Conservation (phyloP, 2,888 invertebrate species). For the Harpalus rubripes region DNA sequence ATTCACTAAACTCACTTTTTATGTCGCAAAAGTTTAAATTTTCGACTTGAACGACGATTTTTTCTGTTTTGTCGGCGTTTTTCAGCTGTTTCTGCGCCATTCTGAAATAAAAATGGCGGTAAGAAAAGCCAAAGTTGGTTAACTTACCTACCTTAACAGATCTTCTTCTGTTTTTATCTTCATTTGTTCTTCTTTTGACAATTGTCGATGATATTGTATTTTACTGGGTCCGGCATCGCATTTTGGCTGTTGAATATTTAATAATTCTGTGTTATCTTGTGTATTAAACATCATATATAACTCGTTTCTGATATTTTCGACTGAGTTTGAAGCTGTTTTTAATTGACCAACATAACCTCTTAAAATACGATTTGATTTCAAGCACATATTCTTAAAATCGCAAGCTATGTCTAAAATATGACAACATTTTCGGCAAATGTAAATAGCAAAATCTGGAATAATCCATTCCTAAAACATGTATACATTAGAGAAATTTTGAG, state of each 20-base stretch:
- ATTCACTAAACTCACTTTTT: slow-evolving; percentile 43
- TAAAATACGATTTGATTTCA: slow-evolving; percentile 24
- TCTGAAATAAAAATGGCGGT: too few species aligned
- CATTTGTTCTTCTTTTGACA: background rate
- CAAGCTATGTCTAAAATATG: slow-evolving; percentile 45
- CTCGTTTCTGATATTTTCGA: slow-evolving; percentile 43
- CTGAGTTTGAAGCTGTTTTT: slow-evolving; percentile 40
- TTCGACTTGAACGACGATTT: slow-evolving; percentile 33
- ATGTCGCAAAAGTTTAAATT: slow-evolving; percentile 17
- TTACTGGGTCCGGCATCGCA: slow-evolving; percentile 1
- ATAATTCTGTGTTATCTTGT: too few species aligned
- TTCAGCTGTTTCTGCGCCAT: too few species aligned
- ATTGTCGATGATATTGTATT: too few species aligned
- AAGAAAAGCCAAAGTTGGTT: too few species aligned
- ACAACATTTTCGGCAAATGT: slow-evolving; percentile 43
- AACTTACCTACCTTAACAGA: too few species aligned
- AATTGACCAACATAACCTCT: slow-evolving; percentile 43
- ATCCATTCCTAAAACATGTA: slow-evolving; percentile 30
- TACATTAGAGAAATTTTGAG: background rate
- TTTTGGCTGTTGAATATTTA: too few species aligned
- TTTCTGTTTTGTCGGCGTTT: slow-evolving; percentile 31
- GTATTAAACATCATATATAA: slow-evolving; percentile 47
- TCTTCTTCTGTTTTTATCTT: background rate
- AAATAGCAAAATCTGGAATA: slow-evolving; percentile 35
- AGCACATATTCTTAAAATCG: slow-evolving; percentile 51